Evolutionary conservation across 1,140 invertebrate genomes (phyloP).

Genomic region (Armadillidium nasatum): DNA sequence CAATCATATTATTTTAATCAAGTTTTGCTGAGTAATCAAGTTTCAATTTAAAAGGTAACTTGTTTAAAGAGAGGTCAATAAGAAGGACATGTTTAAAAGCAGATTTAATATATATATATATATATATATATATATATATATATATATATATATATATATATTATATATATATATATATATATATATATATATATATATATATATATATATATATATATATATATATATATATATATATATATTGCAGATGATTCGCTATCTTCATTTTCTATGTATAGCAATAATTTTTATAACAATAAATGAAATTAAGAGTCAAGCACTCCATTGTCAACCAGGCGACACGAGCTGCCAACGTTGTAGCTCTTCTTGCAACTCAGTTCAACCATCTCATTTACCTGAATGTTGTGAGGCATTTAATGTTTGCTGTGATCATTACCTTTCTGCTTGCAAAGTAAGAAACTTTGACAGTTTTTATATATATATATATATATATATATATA

Average conservation of each 20-base stretch:
- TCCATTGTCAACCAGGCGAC: conserved; percentile 40
- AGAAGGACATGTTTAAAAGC: too few species aligned
- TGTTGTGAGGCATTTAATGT: conserved; percentile 41
- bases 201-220: conserved; percentile 6
- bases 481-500: neutral
- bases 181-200: conserved; percentile 6
- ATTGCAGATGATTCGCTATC: neutral
- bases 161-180: conserved; percentile 1
- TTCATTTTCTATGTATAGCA: neutral
- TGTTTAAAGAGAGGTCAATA: too few species aligned
- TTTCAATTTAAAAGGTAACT: too few species aligned
- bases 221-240: conserved; percentile 2
- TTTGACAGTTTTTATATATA: neutral
- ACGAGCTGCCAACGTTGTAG: conserved; percentile 28
- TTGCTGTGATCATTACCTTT: conserved; percentile 41
- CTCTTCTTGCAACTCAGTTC: conserved; percentile 30
- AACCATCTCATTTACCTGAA: conserved; percentile 32
- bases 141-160: neutral
- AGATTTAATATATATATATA: neutral
- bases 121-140: conserved; percentile 6
- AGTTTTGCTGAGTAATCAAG: too few species aligned
- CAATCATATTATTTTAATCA: too few species aligned
- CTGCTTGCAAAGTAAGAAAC: conserved; percentile 39
- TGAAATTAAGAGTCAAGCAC: neutral
- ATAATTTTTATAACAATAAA: neutral